Conservation (phyloP, 2,113 vertebrate genomes). For the Triplophysa rosa region DNA sequence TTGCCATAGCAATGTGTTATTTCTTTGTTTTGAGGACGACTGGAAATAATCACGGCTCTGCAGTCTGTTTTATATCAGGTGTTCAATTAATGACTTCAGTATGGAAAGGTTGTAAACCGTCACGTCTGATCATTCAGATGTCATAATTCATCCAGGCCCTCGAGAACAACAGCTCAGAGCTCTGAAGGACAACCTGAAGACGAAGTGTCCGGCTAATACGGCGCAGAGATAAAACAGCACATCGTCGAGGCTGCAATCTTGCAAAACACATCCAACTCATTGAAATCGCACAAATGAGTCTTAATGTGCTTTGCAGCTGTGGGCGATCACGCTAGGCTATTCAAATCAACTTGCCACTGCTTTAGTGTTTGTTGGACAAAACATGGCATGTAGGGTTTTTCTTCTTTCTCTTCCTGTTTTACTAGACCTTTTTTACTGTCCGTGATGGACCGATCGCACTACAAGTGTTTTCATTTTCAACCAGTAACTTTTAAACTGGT, state of each 20-base stretch:
- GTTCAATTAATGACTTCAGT: constrained; percentile 65
- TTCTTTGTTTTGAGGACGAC: constrained; percentile 63
- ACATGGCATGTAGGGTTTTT: constrained; percentile 94
- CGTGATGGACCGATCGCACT: constrained; percentile 58
- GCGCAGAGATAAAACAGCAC: constrained; percentile 13
- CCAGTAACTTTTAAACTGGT: constrained; percentile 53
- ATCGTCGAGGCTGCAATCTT: constrained; percentile 56
- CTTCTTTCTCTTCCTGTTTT: constrained; percentile 58
- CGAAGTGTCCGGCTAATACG: neutral
- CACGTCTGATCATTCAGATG: constrained; percentile 62
- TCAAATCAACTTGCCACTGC: constrained; percentile 75
- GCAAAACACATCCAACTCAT: constrained; percentile 81
- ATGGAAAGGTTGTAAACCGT: constrained; percentile 60
- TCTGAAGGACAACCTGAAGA: neutral
- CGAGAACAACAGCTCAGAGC: constrained; percentile 50
- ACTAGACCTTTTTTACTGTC: constrained; percentile 53
- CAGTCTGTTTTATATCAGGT: constrained; percentile 67
- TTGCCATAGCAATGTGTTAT: constrained; percentile 63
- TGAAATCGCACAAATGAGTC: constrained; percentile 75
- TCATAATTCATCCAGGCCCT: constrained; percentile 61
- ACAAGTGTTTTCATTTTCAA: constrained; percentile 54
- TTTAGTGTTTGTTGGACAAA: constrained; percentile 97
- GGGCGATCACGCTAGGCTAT: constrained; percentile 74
- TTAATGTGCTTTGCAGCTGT: constrained; percentile 79
- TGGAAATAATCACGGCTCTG: constrained; percentile 63